phyloP scores from a whole-genome alignment of 2,113 vertebrate species.

The Geothlypis trichas region DNA sequence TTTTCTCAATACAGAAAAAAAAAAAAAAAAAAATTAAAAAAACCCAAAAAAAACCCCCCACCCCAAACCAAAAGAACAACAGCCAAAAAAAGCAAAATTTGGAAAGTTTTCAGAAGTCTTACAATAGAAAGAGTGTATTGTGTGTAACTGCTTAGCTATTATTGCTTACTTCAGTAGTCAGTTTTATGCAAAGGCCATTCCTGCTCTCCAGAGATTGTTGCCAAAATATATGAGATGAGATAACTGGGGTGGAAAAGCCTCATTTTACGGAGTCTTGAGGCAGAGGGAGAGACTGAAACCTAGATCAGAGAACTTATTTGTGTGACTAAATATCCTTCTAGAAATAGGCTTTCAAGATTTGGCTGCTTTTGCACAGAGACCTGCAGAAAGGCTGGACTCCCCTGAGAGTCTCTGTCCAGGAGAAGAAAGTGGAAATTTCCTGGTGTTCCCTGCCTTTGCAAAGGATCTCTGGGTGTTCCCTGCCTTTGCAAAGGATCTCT shows the following conservation, averaged over 20 bases:
- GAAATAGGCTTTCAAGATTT: background rate
- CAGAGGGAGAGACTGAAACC: background rate
- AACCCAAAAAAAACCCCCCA: no score
- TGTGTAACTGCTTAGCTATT: background rate
- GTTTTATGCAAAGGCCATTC: background rate
- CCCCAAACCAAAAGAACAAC: background rate
- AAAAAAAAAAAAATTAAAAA: no score
- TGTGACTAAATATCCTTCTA: background rate
- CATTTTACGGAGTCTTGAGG: background rate
- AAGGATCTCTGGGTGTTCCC: background rate
- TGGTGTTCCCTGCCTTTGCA: background rate
- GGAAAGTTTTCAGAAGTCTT: constrained; percentile 22
- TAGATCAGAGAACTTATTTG: constrained; percentile 3
- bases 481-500: background rate
- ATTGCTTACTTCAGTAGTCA: constrained; percentile 23
- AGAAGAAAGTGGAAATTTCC: background rate
- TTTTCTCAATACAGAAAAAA: background rate
- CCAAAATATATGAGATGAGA: background rate
- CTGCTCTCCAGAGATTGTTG: background rate
- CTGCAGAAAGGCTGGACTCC: background rate
- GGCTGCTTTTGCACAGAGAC: background rate
- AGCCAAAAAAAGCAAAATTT: background rate
- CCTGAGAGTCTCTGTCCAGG: background rate
- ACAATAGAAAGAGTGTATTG: constrained; percentile 32
- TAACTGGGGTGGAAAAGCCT: constrained; percentile 21